Conservation (phyloP, 2,888 invertebrate species). For the Drosophila pegasa region DNA sequence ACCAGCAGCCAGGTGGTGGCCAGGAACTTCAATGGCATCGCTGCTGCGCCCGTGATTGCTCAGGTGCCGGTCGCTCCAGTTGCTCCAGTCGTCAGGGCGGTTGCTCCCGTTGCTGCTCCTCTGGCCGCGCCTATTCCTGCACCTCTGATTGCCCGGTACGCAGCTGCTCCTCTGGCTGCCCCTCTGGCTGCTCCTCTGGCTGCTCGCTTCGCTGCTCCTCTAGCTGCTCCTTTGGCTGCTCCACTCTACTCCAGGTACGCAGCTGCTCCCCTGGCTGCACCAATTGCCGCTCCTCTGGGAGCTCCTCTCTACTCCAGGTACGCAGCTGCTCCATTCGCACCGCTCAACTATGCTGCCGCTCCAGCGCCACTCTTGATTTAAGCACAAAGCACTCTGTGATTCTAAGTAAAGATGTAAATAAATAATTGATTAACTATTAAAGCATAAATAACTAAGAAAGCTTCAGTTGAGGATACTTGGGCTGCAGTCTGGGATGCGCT, state of each 20-base stretch:
- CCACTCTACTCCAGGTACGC: slow-evolving; percentile 10
- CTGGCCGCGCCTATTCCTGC: slow-evolving; percentile 27
- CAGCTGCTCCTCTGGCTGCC: slow-evolving; percentile 31
- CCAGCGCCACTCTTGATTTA: slow-evolving; percentile 29
- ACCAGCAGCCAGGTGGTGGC: slow-evolving; percentile 71
- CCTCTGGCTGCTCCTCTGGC: slow-evolving; percentile 28
- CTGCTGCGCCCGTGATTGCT: slow-evolving; percentile 54
- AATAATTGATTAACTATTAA: background rate
- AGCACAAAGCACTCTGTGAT: slow-evolving; percentile 24
- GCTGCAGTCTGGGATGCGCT: too few species aligned
- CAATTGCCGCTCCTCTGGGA: slow-evolving; percentile 10
- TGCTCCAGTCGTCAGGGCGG: slow-evolving; percentile 16
- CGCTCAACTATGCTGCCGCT: slow-evolving; percentile 12
- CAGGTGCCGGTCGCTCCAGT: slow-evolving; percentile 33
- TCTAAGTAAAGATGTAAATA: slow-evolving; percentile 3
- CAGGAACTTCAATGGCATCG: slow-evolving; percentile 68
- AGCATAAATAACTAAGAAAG: background rate
- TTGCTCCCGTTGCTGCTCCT: slow-evolving; percentile 42
- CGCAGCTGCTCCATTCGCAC: slow-evolving; percentile 5
- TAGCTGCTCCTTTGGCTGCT: slow-evolving; percentile 13
- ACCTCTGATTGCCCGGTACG: slow-evolving; percentile 25
- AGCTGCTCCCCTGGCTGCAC: slow-evolving; percentile 1
- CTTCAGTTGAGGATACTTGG: too few species aligned
- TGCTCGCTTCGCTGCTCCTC: slow-evolving; percentile 12
- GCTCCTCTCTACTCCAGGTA: slow-evolving; percentile 11